Evolutionary conservation across 2,113 vertebrate genomes (phyloP).

Genomic region (Paralichthys olivaceus): DNA sequence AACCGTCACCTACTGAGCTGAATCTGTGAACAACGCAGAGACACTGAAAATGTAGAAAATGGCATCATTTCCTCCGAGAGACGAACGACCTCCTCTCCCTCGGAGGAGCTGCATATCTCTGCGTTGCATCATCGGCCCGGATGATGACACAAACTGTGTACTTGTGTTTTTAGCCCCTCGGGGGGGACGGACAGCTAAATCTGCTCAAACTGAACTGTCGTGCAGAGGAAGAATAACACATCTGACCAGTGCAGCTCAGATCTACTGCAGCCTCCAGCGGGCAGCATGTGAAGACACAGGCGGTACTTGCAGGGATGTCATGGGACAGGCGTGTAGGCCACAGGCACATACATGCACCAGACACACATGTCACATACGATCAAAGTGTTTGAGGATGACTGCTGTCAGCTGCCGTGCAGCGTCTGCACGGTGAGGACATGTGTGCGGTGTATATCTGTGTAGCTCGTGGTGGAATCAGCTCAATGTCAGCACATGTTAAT

Average conservation of each 20-base stretch:
- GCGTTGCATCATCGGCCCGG: constrained; percentile 9
- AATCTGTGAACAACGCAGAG: neutral
- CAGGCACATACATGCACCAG: neutral
- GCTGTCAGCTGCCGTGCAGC: neutral
- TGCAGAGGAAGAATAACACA: neutral
- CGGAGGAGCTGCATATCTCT: neutral
- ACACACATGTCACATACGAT: constrained; percentile 15
- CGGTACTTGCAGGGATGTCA: neutral
- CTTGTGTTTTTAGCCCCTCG: neutral
- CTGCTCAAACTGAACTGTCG: neutral
- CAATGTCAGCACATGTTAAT: constrained; percentile 5
- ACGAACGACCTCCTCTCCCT: no score
- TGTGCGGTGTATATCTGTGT: neutral
- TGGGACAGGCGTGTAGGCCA: neutral
- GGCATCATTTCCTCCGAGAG: neutral
- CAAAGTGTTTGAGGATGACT: neutral
- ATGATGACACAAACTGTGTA: neutral
- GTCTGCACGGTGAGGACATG: neutral
- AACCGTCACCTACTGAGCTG: no score
- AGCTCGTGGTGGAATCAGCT: constrained; percentile 1
- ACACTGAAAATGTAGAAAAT: no score
- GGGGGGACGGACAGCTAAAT: neutral
- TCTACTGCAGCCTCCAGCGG: neutral
- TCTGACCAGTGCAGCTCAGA: neutral
- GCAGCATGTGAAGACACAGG: no score